Conservation (phyloP, 2,797 vertebrate genomes). For the Phrynocephalus vlangalii region DNA sequence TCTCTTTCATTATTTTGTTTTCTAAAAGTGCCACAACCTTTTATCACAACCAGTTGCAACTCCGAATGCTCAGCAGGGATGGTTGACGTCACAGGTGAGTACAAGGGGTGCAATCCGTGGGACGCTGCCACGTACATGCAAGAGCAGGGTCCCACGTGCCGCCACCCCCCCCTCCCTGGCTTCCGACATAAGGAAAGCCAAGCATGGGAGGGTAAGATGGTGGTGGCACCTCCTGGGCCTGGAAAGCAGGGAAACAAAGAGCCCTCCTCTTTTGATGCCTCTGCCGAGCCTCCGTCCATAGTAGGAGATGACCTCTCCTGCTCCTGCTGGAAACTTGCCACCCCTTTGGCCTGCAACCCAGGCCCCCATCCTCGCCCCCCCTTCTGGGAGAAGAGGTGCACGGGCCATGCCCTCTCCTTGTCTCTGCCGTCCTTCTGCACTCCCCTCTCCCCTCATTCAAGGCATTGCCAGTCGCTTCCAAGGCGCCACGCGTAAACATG, state of each 20-base stretch:
- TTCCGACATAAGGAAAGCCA: background rate
- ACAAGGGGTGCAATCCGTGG: too few relatives aligned
- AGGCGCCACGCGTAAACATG: slow-evolving; percentile 29
- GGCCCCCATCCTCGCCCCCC: background rate
- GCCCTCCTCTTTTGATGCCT: background rate
- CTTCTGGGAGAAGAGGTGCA: too few relatives aligned
- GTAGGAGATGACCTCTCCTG: background rate
- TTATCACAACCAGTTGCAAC: slow-evolving; percentile 55
- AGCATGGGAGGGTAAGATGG: slow-evolving; percentile 18
- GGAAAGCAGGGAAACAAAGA: background rate
- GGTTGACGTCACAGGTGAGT: slow-evolving; percentile 25
- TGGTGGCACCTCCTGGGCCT: background rate
- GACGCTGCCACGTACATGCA: too few relatives aligned
- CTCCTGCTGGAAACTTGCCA: background rate
- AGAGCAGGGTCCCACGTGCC: too few relatives aligned
- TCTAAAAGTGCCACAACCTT: slow-evolving; percentile 61
- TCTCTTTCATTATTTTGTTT: slow-evolving; percentile 43
- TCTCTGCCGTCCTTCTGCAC: slow-evolving; percentile 29
- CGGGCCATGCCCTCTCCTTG: background rate
- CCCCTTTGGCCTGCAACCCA: background rate
- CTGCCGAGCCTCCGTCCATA: too few relatives aligned
- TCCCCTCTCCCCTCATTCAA: background rate
- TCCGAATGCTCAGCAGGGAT: slow-evolving; percentile 61
- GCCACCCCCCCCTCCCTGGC: background rate
- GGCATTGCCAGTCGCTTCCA: slow-evolving; percentile 31